Evolutionary conservation across 2,113 vertebrate genomes (phyloP).

Genomic region (Odobenus rosmarus): DNA sequence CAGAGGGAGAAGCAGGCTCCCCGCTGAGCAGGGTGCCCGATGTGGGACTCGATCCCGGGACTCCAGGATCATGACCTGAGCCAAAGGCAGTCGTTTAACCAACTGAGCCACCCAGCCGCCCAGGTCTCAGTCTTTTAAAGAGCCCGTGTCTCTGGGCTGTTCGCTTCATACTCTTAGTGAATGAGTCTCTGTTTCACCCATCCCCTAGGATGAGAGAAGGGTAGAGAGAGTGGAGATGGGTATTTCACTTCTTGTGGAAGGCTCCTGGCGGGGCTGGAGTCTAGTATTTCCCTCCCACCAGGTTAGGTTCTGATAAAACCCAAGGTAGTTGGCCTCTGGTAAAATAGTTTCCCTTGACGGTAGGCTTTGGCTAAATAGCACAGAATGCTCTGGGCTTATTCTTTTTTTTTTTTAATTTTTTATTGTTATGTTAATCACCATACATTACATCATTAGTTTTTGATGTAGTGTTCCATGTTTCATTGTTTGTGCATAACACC

Average conservation of each 20-base stretch:
- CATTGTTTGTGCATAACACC: no score
- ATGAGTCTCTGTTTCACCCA: not conserved
- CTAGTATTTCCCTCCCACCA: not conserved
- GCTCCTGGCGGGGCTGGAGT: not conserved
- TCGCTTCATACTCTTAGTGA: not conserved
- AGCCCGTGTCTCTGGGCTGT: not conserved
- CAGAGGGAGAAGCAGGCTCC: no score
- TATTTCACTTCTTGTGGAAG: no score
- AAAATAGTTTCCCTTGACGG: not conserved
- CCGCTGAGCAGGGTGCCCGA: no score
- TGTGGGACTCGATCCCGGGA: no score
- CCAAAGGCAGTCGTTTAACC: no score
- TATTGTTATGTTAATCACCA: no score
- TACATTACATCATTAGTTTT: no score
- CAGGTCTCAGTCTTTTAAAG: not conserved
- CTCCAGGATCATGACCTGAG: no score
- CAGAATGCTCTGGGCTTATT: not conserved
- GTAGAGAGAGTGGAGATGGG: not conserved
- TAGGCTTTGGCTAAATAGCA: not conserved
- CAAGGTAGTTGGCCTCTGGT: not conserved
- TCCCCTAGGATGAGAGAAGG: not conserved
- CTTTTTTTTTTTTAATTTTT: no score
- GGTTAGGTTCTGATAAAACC: not conserved
- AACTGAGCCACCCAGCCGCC: no score
- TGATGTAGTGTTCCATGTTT: no score